These are phyloP conservation scores for Rhagologus leucostigma DNA, from an alignment of 2,113 vertebrate species.

Conservation along the genomic window DNA sequence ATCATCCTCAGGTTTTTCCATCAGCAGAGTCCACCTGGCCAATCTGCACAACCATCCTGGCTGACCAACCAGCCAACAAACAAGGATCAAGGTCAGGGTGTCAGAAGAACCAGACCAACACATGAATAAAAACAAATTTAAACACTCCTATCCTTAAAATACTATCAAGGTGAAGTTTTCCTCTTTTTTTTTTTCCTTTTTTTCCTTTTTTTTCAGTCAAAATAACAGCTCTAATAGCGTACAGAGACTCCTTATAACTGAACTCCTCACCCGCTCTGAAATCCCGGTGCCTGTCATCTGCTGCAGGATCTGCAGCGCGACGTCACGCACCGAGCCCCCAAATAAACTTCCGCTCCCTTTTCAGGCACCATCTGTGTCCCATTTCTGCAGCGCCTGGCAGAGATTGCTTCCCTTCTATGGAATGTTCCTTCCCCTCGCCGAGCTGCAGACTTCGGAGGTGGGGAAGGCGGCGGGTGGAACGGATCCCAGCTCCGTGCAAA, in stretches of 20 bases:
- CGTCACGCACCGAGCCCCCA: slow-evolving; percentile 1
- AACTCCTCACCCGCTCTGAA: not conserved
- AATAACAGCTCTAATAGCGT: not conserved
- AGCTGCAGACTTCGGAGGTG: not conserved
- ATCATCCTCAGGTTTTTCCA: not conserved
- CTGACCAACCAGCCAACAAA: not conserved
- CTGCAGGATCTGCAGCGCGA: not conserved
- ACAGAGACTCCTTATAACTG: not conserved
- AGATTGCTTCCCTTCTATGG: slow-evolving; percentile 49
- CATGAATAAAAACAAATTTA: not conserved
- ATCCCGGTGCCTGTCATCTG: not conserved
- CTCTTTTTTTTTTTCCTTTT: rapidly evolving
- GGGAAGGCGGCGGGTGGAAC: not conserved
- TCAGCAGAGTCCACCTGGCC: not conserved
- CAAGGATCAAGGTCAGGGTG: not conserved
- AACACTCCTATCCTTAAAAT: not conserved
- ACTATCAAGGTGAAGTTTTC: not conserved
- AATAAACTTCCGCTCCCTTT: slow-evolving; percentile 52
- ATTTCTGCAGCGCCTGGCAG: not conserved
- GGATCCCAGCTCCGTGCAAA: not conserved
- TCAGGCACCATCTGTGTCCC: slow-evolving; percentile 62
- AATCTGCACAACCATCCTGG: not conserved
- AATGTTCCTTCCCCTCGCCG: not conserved
- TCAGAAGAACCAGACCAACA: not conserved
- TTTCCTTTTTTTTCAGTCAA: not conserved